A percentile compares a stretch with the other conserved stretches of the same genome.
phyloP scores from a whole-genome alignment of 2,888 invertebrate genomes.

The Callinectes sapidus region DNA sequence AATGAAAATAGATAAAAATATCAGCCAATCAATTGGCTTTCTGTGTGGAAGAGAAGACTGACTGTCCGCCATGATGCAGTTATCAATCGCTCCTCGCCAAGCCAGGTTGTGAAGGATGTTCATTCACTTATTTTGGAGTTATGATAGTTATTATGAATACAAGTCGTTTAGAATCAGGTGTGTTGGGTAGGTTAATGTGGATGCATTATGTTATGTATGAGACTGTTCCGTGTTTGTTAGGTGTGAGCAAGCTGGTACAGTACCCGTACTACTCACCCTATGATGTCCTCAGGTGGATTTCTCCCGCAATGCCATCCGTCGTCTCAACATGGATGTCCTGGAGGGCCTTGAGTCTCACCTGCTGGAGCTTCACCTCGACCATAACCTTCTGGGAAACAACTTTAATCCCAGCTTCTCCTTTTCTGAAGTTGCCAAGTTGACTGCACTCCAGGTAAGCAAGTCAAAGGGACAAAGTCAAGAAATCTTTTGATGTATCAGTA shows the following conservation, averaged over 20 bases:
- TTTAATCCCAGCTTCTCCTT: constrained; percentile 93
- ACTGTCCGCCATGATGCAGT: no score
- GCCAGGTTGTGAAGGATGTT: no score
- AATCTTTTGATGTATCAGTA: not conserved
- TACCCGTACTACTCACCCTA: not conserved
- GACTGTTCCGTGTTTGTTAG: not conserved
- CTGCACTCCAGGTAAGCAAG: constrained; percentile 80
- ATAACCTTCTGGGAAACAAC: constrained; percentile 92
- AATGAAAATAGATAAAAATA: not conserved
- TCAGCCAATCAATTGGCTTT: not conserved
- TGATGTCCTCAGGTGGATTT: constrained; percentile 81
- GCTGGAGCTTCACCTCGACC: constrained; percentile 83
- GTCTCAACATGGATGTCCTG: constrained; percentile 86
- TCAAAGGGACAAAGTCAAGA: not conserved
- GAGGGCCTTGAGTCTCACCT: constrained; percentile 82
- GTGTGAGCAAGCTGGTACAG: not conserved
- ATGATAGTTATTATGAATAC: no score
- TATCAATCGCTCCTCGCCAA: no score
- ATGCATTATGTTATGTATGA: no score
- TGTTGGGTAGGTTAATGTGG: not conserved
- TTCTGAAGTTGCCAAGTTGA: constrained; percentile 87
- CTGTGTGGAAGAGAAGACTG: no score
- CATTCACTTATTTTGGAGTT: no score
- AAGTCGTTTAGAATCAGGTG: not conserved
- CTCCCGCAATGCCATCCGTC: constrained; percentile 87